phyloP scores from a whole-genome alignment of 2,113 vertebrate species.

The Psilopogon haemacephalus region DNA sequence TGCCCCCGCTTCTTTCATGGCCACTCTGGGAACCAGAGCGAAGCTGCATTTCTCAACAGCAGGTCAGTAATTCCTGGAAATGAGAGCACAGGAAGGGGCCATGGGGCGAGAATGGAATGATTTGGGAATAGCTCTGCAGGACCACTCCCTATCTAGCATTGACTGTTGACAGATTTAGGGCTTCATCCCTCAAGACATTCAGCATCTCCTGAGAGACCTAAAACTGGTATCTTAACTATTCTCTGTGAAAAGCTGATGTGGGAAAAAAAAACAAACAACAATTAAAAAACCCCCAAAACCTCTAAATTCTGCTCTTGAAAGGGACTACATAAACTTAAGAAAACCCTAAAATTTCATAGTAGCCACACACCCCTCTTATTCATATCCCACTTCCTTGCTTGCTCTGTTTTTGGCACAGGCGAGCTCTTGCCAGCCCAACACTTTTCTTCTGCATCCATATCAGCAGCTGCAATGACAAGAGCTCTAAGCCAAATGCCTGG shows the following conservation, averaged over 20 bases:
- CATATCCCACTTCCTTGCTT: not conserved
- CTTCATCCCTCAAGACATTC: not conserved
- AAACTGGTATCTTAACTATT: not conserved
- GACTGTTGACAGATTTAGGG: not conserved
- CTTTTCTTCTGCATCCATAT: not conserved
- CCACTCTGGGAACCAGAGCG: not conserved
- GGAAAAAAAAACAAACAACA: not conserved
- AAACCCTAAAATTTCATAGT: not conserved
- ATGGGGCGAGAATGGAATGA: not conserved
- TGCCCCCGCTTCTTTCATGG: not conserved
- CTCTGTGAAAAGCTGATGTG: not conserved
- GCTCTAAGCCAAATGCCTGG: slow-evolving; percentile 1
- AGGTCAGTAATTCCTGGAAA: slow-evolving; percentile 33
- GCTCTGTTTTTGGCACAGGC: not conserved
- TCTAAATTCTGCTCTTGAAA: not conserved
- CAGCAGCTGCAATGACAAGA: not conserved
- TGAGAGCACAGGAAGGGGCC: not conserved
- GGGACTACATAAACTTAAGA: not conserved
- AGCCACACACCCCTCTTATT: not conserved
- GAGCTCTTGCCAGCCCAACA: rapidly evolving
- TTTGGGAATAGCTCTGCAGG: slow-evolving; percentile 32
- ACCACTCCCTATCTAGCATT: not conserved
- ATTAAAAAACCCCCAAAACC: not conserved
- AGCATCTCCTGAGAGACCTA: not conserved
- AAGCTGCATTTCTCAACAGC: slow-evolving; percentile 4